phyloP scores from a whole-genome alignment of 2,888 invertebrate genomes.

The Cheilosia soror region DNA sequence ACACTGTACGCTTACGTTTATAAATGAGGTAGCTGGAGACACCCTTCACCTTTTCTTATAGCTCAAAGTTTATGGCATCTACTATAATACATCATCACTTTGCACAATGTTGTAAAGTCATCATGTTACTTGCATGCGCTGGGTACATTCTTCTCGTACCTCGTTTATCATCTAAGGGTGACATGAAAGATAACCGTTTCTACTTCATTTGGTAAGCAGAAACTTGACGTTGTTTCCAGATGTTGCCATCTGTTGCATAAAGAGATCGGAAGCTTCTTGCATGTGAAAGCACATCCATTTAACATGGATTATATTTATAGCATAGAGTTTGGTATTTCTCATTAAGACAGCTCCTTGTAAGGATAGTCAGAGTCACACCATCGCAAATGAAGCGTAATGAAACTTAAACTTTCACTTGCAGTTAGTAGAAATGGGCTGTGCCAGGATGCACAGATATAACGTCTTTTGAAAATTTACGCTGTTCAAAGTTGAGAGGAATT shows the following conservation, averaged over 20 bases:
- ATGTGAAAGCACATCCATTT: slow-evolving; percentile 5
- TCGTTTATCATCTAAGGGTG: slow-evolving; percentile 7
- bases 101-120: background rate
- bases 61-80: background rate
- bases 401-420: background rate
- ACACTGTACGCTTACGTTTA: too few relatives aligned
- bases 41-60: background rate
- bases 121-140: background rate
- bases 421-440: background rate
- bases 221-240: slow-evolving; percentile 5
- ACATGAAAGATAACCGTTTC: background rate
- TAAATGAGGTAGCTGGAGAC: background rate
- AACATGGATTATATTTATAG: background rate
- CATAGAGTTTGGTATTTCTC: background rate
- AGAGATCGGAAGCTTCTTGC: slow-evolving; percentile 2
- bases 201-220: slow-evolving; percentile 1
- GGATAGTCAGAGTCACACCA: background rate
- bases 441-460: background rate
- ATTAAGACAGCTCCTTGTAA: background rate
- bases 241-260: slow-evolving; percentile 13
- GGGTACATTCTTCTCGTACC: background rate
- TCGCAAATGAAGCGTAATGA: background rate
- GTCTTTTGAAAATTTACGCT: background rate
- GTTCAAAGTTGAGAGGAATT: too few relatives aligned
- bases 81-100: background rate